Evolutionary conservation across 2,888 invertebrate genomes (phyloP), one percentile per base, ranked within the genome.

Genomic region (Mesodorylaimus sp.): DNA sequence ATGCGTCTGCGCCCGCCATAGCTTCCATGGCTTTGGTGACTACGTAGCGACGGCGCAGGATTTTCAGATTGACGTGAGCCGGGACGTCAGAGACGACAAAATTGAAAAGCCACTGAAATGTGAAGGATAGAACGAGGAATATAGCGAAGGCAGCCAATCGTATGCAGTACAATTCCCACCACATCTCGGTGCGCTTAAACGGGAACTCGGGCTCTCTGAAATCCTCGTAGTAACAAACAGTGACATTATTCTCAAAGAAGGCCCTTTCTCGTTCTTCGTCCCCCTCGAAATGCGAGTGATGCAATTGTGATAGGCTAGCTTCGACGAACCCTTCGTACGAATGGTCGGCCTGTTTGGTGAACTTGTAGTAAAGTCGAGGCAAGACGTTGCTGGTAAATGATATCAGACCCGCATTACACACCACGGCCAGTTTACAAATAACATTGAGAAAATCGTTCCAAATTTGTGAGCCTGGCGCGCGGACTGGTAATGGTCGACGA

Each of bases 401-500:
- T 19, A 43, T 26, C 25, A 43, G 19, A 21, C 13, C 44, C 26
- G 44, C 44, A 19, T 43, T 43, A 27, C 24, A 24, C 7, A 43
- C 27, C 7, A 43, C 44, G 44, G 26, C 44, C 13, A 27, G 7
- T 26, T 43, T 43, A 10, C 10, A n/a, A 10, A 43, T 43, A 7
- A 43, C 10, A 21, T 43, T 27, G 26, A 43, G 10, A 43, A 43
- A 43, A 26, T 26, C 5, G 19, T 43, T 43, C 44, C 44, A 43
- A 26, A 43, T 43, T 5, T 27, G 26, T 32, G n/a, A n/a, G n/a
- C n/a, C n/a, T n/a, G n/a, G n/a, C n/a, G n/a, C n/a, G n/a, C n/a
- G n/a, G n/a, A n/a, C n/a, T n/a, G 41, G 41, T 21, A 43, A 24
- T 26, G 27, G 27, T 10, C 10, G 10, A 10, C 44, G 7, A 7